phyloP scores from a whole-genome alignment of 2,888 invertebrate genomes.

The Cryptus armator region DNA sequence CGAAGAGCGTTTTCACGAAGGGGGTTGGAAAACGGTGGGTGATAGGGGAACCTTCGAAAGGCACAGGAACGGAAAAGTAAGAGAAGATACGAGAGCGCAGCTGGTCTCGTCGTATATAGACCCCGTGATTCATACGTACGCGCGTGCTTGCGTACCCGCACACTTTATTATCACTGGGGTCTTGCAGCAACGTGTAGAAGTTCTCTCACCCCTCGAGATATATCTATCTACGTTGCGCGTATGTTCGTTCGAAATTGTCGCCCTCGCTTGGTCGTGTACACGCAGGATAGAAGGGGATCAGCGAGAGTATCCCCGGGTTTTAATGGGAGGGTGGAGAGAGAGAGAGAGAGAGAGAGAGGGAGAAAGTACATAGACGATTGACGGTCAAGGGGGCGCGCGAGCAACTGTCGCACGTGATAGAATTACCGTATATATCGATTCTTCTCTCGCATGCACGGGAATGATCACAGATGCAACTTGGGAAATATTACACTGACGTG shows the following conservation, averaged over 20 bases:
- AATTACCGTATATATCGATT: slow-evolving; percentile 69
- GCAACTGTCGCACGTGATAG: slow-evolving; percentile 66
- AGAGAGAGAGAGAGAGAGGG: slow-evolving; percentile 17
- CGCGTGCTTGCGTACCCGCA: slow-evolving; percentile 64
- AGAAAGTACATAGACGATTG: slow-evolving; percentile 10
- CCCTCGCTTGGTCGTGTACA: slow-evolving; percentile 39
- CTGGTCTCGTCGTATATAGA: slow-evolving; percentile 61
- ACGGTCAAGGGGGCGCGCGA: slow-evolving; percentile 40
- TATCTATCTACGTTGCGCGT: slow-evolving; percentile 6
- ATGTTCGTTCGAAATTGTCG: slow-evolving; percentile 23
- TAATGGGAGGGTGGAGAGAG: slow-evolving; percentile 57
- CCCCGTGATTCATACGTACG: slow-evolving; percentile 40
- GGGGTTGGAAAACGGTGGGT: slow-evolving; percentile 57
- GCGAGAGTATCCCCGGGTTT: slow-evolving; percentile 39
- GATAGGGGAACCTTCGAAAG: slow-evolving; percentile 43
- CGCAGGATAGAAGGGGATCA: slow-evolving; percentile 51
- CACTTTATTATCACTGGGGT: slow-evolving; percentile 60
- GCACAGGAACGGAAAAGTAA: slow-evolving; percentile 50
- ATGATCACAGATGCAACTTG: slow-evolving; percentile 34
- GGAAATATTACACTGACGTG: not conserved
- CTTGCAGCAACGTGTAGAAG: slow-evolving; percentile 12
- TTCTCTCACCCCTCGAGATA: slow-evolving; percentile 7
- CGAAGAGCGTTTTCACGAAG: slow-evolving; percentile 47
- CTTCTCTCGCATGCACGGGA: slow-evolving; percentile 22
- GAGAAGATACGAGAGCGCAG: slow-evolving; percentile 69